Evolutionary conservation across 2,797 vertebrate genomes (phyloP).

Genomic region (Clamator glandarius): DNA sequence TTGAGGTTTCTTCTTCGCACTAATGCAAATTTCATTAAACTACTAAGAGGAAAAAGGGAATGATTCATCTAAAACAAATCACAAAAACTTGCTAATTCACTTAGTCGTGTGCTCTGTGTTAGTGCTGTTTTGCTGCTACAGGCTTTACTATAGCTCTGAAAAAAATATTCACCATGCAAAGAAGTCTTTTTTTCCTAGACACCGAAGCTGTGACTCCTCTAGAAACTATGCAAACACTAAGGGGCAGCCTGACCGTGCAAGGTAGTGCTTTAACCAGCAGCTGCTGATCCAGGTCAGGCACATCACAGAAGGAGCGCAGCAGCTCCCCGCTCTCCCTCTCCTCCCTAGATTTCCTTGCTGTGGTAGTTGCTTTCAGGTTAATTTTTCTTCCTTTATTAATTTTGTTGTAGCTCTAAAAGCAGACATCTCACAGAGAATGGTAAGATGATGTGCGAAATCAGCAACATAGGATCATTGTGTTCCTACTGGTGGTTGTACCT

Average conservation of each 20-base stretch:
- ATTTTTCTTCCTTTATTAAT: background rate
- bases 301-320: background rate
- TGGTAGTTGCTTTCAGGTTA: background rate
- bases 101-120: background rate
- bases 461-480: background rate
- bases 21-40: background rate
- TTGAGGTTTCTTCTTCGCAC: background rate
- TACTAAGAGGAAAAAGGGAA: background rate
- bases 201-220: background rate
- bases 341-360: background rate
- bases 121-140: background rate
- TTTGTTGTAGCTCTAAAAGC: background rate
- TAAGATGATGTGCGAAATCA: background rate
- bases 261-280: background rate
- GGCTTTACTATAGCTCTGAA: too few species aligned
- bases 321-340: background rate
- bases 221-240: background rate
- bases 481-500: background rate
- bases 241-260: background rate
- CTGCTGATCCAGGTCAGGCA: background rate
- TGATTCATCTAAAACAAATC: background rate
- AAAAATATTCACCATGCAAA: background rate
- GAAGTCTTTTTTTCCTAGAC: background rate
- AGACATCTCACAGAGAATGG: background rate
- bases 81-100: background rate